Percentiles rank a stretch among this genome's conserved stretches.
phyloP scores from a whole-genome alignment of 1,140 invertebrate species.

The Wiebesia pumilae region DNA sequence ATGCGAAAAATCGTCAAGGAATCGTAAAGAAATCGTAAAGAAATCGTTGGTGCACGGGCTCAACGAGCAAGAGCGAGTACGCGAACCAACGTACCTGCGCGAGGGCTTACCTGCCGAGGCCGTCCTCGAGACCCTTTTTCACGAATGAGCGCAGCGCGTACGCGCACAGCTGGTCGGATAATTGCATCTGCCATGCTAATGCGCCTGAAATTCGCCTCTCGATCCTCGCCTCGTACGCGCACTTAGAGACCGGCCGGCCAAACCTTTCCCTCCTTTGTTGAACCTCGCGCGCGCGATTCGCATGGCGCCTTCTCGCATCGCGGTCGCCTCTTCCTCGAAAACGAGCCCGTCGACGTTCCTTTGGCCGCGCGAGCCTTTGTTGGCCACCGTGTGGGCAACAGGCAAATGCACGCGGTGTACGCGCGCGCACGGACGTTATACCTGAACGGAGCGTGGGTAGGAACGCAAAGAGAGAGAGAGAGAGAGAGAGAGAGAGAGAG shows the following conservation, averaged over 20 bases:
- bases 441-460: neutral
- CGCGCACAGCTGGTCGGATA: conserved; percentile 63
- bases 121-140: conserved; percentile 7
- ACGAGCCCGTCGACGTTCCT: neutral
- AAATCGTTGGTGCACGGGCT: neutral
- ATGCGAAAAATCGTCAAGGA: conserved; percentile 37
- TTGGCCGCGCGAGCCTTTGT: neutral
- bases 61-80: neutral
- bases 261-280: conserved; percentile 8
- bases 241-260: neutral
- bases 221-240: neutral
- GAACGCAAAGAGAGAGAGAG: neutral
- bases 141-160: conserved; percentile 17
- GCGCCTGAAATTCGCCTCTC: conserved; percentile 56
- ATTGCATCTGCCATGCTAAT: conserved; percentile 66
- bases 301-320: too few relatives aligned
- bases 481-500: too few relatives aligned
- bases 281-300: too few relatives aligned
- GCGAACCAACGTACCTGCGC: conserved; percentile 3
- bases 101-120: neutral
- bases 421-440: neutral
- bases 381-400: too few relatives aligned
- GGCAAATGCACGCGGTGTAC: too few relatives aligned
- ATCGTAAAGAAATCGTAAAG: neutral
- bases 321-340: too few relatives aligned